Percentiles rank a stretch among this genome's conserved stretches.
phyloP scores from a whole-genome alignment of 2,797 vertebrate genomes.

The Anas capensis region DNA sequence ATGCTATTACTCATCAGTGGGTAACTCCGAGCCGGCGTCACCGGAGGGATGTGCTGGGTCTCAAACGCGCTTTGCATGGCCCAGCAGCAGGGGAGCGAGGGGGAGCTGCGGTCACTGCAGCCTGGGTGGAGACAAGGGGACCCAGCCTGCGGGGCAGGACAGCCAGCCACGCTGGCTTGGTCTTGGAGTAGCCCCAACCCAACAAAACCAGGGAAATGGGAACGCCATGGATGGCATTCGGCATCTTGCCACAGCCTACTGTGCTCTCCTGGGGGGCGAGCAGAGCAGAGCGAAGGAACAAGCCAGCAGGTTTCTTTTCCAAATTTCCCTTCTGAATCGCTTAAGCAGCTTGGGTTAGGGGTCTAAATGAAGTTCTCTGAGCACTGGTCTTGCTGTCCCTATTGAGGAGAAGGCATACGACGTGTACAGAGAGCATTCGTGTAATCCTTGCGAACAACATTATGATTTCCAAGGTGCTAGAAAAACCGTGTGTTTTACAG shows the following conservation, averaged over 20 bases:
- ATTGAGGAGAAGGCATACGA: background rate
- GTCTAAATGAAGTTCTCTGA: background rate
- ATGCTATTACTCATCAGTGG: background rate
- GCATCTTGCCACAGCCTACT: background rate
- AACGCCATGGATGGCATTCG: background rate
- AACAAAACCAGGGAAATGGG: background rate
- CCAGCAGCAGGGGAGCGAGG: background rate
- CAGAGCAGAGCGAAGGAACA: background rate
- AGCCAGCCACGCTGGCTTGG: too few species aligned
- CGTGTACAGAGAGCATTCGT: background rate
- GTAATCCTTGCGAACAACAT: background rate
- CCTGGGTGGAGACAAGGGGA: background rate
- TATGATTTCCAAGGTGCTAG: background rate
- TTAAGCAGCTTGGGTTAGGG: background rate
- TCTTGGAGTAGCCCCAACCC: background rate
- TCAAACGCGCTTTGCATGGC: background rate
- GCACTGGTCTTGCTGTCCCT: fast-evolving
- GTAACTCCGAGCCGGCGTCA: background rate
- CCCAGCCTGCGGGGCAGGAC: background rate
- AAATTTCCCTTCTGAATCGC: background rate
- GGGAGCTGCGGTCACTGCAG: background rate
- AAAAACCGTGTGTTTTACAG: background rate
- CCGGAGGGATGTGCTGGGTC: background rate
- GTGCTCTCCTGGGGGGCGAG: background rate
- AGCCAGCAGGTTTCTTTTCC: background rate